A percentile compares a stretch with the other conserved stretches of the same genome.
Evolutionary conservation across 2,888 invertebrate species (phyloP).

Genomic region (Xanthorhoe designata): DNA sequence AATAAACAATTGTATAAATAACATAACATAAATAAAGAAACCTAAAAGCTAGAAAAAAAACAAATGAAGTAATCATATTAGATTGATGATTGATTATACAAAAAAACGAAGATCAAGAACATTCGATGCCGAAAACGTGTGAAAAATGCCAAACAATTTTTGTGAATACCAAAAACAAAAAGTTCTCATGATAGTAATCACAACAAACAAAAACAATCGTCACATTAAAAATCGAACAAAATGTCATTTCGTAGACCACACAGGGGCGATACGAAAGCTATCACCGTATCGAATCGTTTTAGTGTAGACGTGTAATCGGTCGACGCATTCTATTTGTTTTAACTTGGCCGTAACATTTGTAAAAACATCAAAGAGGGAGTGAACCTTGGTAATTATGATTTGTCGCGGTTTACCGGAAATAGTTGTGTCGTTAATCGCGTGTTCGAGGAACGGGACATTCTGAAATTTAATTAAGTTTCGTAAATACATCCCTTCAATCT

Average conservation of each 20-base stretch:
- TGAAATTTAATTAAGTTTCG: constrained; percentile 27
- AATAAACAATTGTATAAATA: too few relatives aligned
- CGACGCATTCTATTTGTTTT: constrained; percentile 83
- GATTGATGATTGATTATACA: too few relatives aligned
- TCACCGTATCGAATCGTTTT: constrained; percentile 83
- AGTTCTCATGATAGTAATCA: constrained; percentile 50
- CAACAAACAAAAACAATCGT: constrained; percentile 67
- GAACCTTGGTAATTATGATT: constrained; percentile 83
- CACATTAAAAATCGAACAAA: constrained; percentile 42
- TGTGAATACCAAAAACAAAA: neutral
- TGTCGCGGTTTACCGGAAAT: constrained; percentile 83
- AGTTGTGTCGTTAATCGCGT: constrained; percentile 81
- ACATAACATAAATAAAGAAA: too few relatives aligned
- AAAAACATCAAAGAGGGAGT: constrained; percentile 84
- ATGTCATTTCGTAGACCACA: constrained; percentile 70
- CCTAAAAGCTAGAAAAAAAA: too few relatives aligned
- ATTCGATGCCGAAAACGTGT: neutral
- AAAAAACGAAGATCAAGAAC: too few relatives aligned
- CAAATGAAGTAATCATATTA: too few relatives aligned
- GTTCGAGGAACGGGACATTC: constrained; percentile 68
- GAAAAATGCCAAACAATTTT: too few relatives aligned
- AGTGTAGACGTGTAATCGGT: constrained; percentile 83
- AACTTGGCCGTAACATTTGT: constrained; percentile 82
- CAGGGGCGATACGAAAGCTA: constrained; percentile 73
- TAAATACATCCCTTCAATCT: neutral